Evolutionary conservation across 2,797 vertebrate species (phyloP), one percentile per base, ranked within the genome.

Genomic region (Adrianichthys oophorus): DNA sequence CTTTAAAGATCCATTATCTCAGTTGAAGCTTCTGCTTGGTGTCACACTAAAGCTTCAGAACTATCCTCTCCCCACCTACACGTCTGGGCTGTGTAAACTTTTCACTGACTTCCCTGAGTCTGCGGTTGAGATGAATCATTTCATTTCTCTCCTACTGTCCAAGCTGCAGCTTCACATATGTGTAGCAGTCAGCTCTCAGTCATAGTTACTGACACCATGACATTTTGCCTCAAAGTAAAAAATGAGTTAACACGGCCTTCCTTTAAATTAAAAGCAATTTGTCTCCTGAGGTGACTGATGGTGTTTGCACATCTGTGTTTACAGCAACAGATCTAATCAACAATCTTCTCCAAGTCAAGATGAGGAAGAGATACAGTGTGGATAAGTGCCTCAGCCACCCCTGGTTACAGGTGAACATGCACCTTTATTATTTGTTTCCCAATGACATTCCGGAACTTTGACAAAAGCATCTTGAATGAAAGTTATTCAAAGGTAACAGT

Each of bases 371-470:
- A 76, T 98, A 95, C 90, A 98, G 97, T 62, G 97, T 98, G 86
- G 96, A 98, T 87, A 98, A 98, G 87, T 98, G 96, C 73, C 96
- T 98, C 74, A 98, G 96, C 89, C 97, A 98, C 68, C 97, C 97
- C 0, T 98, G 97, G 97, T 88, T 98, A 86, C 97, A 98, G 96
- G 97, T 97, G 87, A 91, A 41, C n/a, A 52, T 48, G 32, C 32
- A 37, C 8, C 10, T 54, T 59, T 8, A 4, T 0, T 48, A 0
- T 19, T 59, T 45, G 52, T 1, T 64, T 40, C 4, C 18, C 5
- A 60, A 59, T 17, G 49, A 45, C 4, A 16, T 17, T 8, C 21
- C 44, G 13, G 14, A 26, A 26, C 19, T 21, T 21, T 21, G 19
- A 21, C 19, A 21, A 21, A 21, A 21, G 3, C 19, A 2, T 21